phyloP scores from a whole-genome alignment of 2,888 invertebrate species.

The Troglohyphantes excavatus region DNA sequence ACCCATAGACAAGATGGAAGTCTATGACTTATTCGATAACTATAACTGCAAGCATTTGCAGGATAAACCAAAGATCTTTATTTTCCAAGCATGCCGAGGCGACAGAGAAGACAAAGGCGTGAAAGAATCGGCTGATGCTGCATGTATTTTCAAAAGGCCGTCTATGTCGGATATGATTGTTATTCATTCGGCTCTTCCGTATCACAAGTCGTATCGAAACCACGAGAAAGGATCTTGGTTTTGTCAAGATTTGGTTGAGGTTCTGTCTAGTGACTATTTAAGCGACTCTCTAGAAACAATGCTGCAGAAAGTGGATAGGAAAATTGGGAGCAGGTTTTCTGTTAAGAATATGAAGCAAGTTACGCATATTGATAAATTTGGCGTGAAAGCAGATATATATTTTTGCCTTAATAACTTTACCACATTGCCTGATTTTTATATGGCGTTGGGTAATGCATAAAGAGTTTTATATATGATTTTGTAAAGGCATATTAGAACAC shows the following conservation, averaged over 20 bases:
- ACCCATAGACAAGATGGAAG: slow-evolving; percentile 12
- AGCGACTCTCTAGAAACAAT: slow-evolving; percentile 54
- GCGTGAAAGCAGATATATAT: slow-evolving; percentile 10
- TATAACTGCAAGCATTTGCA: slow-evolving; percentile 22
- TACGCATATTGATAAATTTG: slow-evolving; percentile 44
- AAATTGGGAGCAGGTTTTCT: slow-evolving; percentile 34
- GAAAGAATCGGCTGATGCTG: slow-evolving; percentile 43
- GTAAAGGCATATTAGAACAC: too few relatives aligned
- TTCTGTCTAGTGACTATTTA: slow-evolving; percentile 21
- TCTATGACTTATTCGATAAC: slow-evolving; percentile 48
- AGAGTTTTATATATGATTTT: too few relatives aligned
- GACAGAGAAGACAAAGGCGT: slow-evolving; percentile 7
- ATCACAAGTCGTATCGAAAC: slow-evolving; percentile 42
- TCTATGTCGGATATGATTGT: slow-evolving; percentile 35
- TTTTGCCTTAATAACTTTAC: slow-evolving; percentile 1
- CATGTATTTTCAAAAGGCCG: neutral
- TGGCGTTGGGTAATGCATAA: neutral
- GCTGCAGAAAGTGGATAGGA: slow-evolving; percentile 36
- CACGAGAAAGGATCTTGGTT: slow-evolving; percentile 45
- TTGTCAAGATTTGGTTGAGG: slow-evolving; percentile 49
- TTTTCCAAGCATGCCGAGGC: slow-evolving; percentile 67
- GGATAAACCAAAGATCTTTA: slow-evolving; percentile 61
- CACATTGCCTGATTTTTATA: neutral
- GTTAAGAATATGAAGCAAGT: slow-evolving; percentile 27
- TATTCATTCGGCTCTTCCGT: slow-evolving; percentile 50